These are phyloP conservation scores for Melanocharis versteri DNA, from an alignment of 2,113 vertebrate genomes.

Conservation along the genomic window DNA sequence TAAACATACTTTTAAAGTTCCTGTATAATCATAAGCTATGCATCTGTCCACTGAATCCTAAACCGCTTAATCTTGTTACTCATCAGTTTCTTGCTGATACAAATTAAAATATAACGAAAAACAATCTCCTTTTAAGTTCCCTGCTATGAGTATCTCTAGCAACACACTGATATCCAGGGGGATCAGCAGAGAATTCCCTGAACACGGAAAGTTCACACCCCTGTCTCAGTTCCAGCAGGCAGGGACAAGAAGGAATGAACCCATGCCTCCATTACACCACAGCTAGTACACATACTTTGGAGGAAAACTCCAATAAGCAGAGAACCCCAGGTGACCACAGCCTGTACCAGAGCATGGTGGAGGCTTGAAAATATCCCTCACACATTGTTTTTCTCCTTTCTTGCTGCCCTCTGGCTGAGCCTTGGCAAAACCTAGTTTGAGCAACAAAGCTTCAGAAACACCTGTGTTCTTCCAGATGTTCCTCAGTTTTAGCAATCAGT, in stretches of 20 bases:
- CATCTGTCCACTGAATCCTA: background rate
- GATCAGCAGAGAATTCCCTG: background rate
- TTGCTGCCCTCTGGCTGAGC: background rate
- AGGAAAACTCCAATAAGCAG: background rate
- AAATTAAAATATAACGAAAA: background rate
- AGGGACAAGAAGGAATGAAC: background rate
- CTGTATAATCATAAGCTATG: background rate
- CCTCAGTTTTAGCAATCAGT: background rate
- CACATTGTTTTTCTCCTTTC: fast-evolving
- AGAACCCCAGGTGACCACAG: background rate
- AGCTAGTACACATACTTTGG: fast-evolving
- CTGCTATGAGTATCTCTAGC: background rate
- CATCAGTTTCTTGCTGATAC: background rate
- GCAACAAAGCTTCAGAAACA: background rate
- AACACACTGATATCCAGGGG: background rate
- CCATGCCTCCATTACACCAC: background rate
- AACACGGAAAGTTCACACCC: background rate
- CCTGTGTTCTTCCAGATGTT: background rate
- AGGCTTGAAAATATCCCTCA: background rate
- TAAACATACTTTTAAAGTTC: background rate
- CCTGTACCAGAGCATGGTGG: background rate
- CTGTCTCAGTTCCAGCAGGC: fast-evolving
- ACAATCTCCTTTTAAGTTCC: background rate
- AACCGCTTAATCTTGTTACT: background rate
- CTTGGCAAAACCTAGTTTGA: background rate